phyloP scores from a whole-genome alignment of 37 sponge, comb jelly and placozoan species.

The Diacarnus erythraeanus region DNA sequence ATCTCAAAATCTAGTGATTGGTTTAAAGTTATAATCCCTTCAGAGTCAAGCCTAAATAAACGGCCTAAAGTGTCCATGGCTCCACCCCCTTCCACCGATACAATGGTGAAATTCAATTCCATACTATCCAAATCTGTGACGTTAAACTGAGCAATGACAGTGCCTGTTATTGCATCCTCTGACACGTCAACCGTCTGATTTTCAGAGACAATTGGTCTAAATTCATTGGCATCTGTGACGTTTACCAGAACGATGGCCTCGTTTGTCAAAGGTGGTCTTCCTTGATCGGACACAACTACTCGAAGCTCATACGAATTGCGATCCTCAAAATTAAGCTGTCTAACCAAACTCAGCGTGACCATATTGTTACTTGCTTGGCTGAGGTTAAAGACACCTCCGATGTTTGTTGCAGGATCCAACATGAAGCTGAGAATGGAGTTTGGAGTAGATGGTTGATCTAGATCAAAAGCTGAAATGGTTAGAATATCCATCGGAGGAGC shows the following conservation, averaged over 20 bases:
- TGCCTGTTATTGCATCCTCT: conserved; percentile 31
- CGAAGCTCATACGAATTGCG: conserved; percentile 14
- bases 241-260: conserved; percentile 21
- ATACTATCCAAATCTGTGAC: conserved; percentile 29
- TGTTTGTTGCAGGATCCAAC: conserved; percentile 8
- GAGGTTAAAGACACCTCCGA: conserved; percentile 9
- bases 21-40: conserved; percentile 47
- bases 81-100: neutral
- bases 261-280: conserved; percentile 34
- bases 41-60: conserved; percentile 51
- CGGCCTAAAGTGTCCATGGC: neutral
- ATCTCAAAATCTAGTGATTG: conserved; percentile 65
- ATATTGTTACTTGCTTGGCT: neutral
- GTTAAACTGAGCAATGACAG: conserved; percentile 33
- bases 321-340: conserved; percentile 48
- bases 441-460: conserved; percentile 36
- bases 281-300: conserved; percentile 39
- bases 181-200: conserved; percentile 38
- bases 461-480: conserved; percentile 48
- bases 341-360: conserved; percentile 5
- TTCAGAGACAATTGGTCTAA: conserved; percentile 30
- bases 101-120: conserved; percentile 10
- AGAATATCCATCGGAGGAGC: neutral
- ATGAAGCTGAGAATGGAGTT: conserved; percentile 44
- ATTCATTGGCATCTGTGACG: conserved; percentile 63